Percentiles rank a stretch among this genome's conserved stretches.
These are phyloP conservation scores for Pelecanoides urinatrix DNA, from an alignment of 2,113 vertebrate species.

Conservation along the genomic window DNA sequence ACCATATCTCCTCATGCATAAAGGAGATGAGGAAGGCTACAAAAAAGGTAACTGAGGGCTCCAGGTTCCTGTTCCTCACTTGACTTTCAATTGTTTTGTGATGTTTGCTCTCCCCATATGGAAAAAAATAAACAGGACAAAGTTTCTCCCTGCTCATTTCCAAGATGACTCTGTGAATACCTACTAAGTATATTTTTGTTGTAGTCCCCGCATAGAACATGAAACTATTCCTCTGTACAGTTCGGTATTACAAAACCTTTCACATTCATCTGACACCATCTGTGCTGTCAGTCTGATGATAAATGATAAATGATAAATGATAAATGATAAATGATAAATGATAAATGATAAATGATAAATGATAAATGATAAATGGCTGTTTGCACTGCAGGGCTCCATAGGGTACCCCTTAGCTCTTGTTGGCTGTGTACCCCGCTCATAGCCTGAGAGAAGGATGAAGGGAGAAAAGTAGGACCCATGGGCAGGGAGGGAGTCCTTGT, in stretches of 20 bases:
- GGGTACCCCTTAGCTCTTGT: not conserved
- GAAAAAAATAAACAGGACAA: not conserved
- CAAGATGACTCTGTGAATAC: not conserved
- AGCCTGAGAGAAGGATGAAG: not conserved
- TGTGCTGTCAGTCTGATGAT: not conserved
- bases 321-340: not conserved
- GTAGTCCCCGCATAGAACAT: not conserved
- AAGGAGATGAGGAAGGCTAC: slow-evolving; percentile 73
- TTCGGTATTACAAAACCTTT: not conserved
- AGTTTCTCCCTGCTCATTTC: not conserved
- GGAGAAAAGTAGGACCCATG: not conserved
- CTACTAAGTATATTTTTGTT: not conserved
- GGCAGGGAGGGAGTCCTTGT: not conserved
- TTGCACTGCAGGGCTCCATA: not conserved
- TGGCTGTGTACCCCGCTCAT: not conserved
- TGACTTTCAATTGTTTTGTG: not conserved
- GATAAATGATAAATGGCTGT: not conserved
- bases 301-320: not conserved
- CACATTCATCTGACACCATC: not conserved
- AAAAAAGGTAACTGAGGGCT: slow-evolving; percentile 68
- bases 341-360: not conserved
- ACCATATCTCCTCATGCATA: slow-evolving; percentile 75
- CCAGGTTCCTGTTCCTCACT: not conserved
- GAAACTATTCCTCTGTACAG: not conserved
- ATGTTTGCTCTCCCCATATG: not conserved